A percentile compares a stretch with the other conserved stretches of the same genome.
These are phyloP conservation scores for Mustelus asterias DNA, from an alignment of 2,113 vertebrate species.

Conservation along the genomic window DNA sequence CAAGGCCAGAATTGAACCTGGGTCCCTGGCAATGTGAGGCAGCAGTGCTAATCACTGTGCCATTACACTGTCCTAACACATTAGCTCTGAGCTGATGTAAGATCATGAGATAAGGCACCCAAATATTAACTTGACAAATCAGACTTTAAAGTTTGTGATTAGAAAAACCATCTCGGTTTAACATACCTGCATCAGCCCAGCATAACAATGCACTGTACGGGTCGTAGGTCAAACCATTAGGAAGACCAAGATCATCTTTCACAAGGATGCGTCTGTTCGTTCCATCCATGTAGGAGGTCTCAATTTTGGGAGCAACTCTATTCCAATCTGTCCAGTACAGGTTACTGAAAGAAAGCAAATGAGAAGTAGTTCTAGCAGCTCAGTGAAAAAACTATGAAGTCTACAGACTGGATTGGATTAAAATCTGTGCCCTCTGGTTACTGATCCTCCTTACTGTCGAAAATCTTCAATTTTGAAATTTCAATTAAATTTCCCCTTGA, in stretches of 20 bases:
- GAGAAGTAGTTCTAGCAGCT: not conserved
- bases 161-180: not conserved
- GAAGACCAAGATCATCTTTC: slow-evolving; percentile 75
- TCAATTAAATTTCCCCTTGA: not conserved
- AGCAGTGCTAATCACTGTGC: too few relatives aligned
- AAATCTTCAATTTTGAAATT: not conserved
- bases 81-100: not conserved
- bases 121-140: not conserved
- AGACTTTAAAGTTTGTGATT: not conserved
- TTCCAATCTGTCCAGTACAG: slow-evolving; percentile 93
- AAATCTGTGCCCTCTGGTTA: not conserved
- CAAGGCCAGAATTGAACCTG: too few relatives aligned
- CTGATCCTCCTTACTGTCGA: not conserved
- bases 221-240: slow-evolving; percentile 82
- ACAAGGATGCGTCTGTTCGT: slow-evolving; percentile 77
- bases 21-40: too few relatives aligned
- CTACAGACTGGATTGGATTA: not conserved
- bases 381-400: not conserved
- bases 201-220: slow-evolving; percentile 72
- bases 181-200: slow-evolving; percentile 87
- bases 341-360: slow-evolving; percentile 53
- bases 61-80: not conserved
- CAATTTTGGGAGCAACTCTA: slow-evolving; percentile 84
- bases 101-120: not conserved
- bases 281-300: slow-evolving; percentile 85